Base-by-base conservation (phyloP, 2,113 vertebrate species). In the Fregetta grallaria region DNA sequence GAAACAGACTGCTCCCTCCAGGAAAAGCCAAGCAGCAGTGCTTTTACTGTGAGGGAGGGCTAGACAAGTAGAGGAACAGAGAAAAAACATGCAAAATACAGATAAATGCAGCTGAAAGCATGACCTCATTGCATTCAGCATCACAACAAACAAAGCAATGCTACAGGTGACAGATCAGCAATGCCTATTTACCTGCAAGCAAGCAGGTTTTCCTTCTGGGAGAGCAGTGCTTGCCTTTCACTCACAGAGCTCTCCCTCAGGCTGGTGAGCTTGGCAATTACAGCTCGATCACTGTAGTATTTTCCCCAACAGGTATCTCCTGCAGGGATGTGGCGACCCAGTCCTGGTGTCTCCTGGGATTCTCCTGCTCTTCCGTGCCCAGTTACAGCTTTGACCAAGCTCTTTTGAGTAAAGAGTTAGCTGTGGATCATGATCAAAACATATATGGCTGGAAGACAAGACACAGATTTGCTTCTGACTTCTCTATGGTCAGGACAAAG, bases 1-100 rank as follows among this genome's bases (percentile, higher is more conserved):
- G 72, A 92, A 93, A 92, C 59, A 91, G 77, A 90, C 75, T 70
- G n/a, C 56, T 96, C 83, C 86, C 82, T 92, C n/a, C 7, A 75
- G 74, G 6, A 96, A 79, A 80, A 3, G 1, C 55, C 55, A 77
- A 88, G 59, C 72, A 91, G 67, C 30, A 49, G 11, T 52, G 47
- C 6, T 90, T 92, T 90, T 88, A 74, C 40, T 1, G 9, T 34
- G 10, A 93, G 38, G 32, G 38, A 92, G 22, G 50, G 75, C 15
- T 77, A 55, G 50, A 67, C 15, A 70, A 92, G 25, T 32, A 61
- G 22, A 4, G 29, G 5, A 67, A 70, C 13, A 20, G 75, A 91
- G 29, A 15, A 55, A 73, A 83, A 45, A 0, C 25, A 47, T 40
- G 26, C 11, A 71, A 94, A 95, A 70, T 86, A 55, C 3, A 42